Evolutionary conservation across 1,140 invertebrate genomes (phyloP), one percentile per base, ranked within the genome.

Genomic region (Pseudachorutes palmiensis): DNA sequence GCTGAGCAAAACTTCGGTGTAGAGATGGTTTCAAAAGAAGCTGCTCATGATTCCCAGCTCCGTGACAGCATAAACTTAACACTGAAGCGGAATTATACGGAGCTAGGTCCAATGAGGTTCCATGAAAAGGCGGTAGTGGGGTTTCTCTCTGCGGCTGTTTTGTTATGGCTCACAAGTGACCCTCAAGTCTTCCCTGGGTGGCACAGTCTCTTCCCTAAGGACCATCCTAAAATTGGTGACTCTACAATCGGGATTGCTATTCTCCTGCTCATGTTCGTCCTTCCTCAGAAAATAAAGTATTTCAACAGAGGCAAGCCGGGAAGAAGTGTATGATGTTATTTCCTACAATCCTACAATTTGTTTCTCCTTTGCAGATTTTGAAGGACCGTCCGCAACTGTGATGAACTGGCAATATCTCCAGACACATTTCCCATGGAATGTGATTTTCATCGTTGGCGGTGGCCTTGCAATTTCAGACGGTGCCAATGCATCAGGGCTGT

Each of bases 141-240:
- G 22, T 74, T 82, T 49, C 84, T 86, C 68, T 62, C 80, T 12
- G 32, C 78, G 12, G 72, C 85, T 1, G 77, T 84, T 32, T 3
- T 81, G 28, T 70, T 84, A 14, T 86, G 84, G 84, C 74, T 86
- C 57, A 78, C 81, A 36, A 73, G 81, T 55, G 76, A 81, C 32
- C 83, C 84, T 1, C 78, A 81, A 63, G 79, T 83, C 62, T 72
- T 83, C 22, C 72, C 76, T 26, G 84, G 84, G 49, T 85, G 84
- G 84, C 76, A 75, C 32, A 26, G 5, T 26, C 68, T 79, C 16
- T 80, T 84, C 36, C 48, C 60, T 22, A 24, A 48, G 0, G 16
- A 1, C 19, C 3, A 51, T 12, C 14, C 31, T 2, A 67, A 63
- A 33, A 60, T 82, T 0, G 79, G 79, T 16, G 80, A 82, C 71